Evolutionary conservation across 23 tunicate species (phyloP), one percentile per base, ranked within the genome.

Genomic region (Trididemnum clinides): DNA sequence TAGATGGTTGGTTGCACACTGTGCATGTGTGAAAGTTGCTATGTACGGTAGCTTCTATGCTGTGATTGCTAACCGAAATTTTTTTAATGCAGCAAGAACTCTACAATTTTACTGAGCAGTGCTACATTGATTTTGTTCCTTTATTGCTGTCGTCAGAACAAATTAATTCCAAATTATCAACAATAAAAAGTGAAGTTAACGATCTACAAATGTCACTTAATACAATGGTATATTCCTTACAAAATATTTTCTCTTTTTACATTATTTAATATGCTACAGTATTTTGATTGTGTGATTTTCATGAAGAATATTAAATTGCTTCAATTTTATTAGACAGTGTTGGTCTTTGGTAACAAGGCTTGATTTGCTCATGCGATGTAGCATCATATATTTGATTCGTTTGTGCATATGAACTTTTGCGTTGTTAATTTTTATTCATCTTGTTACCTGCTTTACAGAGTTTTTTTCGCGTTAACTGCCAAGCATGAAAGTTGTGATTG

Each of bases 61-160:
- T n/a, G n/a, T n/a, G n/a, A n/a, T n/a, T n/a, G n/a, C n/a, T n/a
- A n/a, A n/a, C n/a, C n/a, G n/a, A n/a, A n/a, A 44, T 44, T 21
- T 59, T 59, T 59, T 4, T 59, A 5, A 50, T 83, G 12, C 44
- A 83, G 87, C 87, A 54, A 30, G 87, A 83, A 44, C 33, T 83
- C 4, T 31, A 29, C 33, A 80, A 83, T 51, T 71, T 83, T 28
- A 83, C 70, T 38, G 79, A 83, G 50, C 78, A 83, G 33, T 35
- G 64, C 28, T 83, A 70, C 49, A 44, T 38, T 28, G 87, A 70
- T 33, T 71, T 71, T 38, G 25, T 37, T 30, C 77, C 87, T 1
- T 33, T 70, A 49, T 31, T 65, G 28, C 33, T 59, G 15, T 51
- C 76, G 27, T 23, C 87, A 1, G 66, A 83, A 22, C 32, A 83